Base-by-base conservation (phyloP, 1,140 invertebrate genomes). In the Trichomalopsis sarcophagae region DNA sequence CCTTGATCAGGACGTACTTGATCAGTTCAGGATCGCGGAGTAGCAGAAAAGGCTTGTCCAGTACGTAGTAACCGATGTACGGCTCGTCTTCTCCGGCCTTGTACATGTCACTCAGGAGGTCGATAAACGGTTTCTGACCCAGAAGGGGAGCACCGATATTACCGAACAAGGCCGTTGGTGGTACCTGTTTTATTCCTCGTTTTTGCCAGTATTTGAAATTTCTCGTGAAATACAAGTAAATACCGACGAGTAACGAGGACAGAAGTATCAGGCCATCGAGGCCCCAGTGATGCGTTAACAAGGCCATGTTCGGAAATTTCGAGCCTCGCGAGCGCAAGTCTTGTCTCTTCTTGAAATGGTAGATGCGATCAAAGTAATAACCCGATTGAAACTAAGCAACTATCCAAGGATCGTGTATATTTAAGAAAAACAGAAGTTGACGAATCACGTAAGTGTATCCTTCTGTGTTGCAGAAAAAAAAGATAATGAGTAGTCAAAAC, bases 1-100 rank as follows among this genome's bases (percentile, higher is more conserved):
- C 94, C 82, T 94, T 94, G 2, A 94, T 88, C 11, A 94, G 40
- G 17, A 95, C 79, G 5, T 91, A 84, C 81, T 94, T 94, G 0
- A 94, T 86, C 0, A 94, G 73, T 2, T 93, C 90, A 0, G 92
- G 89, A 84, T 94, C 94, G 2, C 93, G 89, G 3, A 94, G 21
- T 2, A 94, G 40, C 0, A 94, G 80, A 0, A 78, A 87, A 0
- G 93, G 93, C 14, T 89, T 89, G 50, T 92, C 89, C 14, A 93
- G 89, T 6, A 91, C 44, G 62, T 91, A 93, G 21, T 92, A 90
- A 0, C 92, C 92, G 9, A 91, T 74, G 47, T 88, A 92, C 11
- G 86, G 87, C 9, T 86, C 4, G 9, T 86, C 86, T 13, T 88
- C 30, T 0, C 76, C 80, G 10, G 66, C 2, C 4, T 88, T 27